Conservation (phyloP, 2,888 invertebrate species). For the Rhimphoctona megacephalus region DNA sequence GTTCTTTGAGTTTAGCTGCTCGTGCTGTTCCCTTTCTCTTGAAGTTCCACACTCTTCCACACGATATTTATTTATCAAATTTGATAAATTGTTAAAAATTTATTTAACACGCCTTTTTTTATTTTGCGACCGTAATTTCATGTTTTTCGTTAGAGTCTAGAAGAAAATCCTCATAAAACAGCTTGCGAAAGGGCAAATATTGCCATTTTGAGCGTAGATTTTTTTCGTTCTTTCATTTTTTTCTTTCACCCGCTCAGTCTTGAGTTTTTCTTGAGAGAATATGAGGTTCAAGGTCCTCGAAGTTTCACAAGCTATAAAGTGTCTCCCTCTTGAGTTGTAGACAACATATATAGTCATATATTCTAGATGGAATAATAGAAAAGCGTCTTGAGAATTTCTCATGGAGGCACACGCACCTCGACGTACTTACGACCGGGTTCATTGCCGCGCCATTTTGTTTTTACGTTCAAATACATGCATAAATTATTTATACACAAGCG, state of each 20-base stretch:
- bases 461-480: slow-evolving; percentile 13
- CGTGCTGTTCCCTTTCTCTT: neutral
- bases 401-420: slow-evolving; percentile 76
- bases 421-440: slow-evolving; percentile 72
- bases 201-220: neutral
- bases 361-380: slow-evolving; percentile 72
- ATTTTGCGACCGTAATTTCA: neutral
- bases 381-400: slow-evolving; percentile 80
- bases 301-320: slow-evolving; percentile 39
- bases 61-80: neutral
- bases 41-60: neutral
- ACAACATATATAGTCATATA: slow-evolving; percentile 37
- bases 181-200: neutral
- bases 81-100: neutral
- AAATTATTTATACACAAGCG: neutral
- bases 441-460: slow-evolving; percentile 73
- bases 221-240: slow-evolving; percentile 6
- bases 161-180: too few species aligned
- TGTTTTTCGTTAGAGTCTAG: too few species aligned
- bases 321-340: slow-evolving; percentile 54
- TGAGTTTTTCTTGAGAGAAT: neutral
- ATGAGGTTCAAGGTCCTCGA: slow-evolving; percentile 74
- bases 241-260: neutral
- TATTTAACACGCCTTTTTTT: neutral
- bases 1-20: neutral